Evolutionary conservation across 2,888 invertebrate species (phyloP), one percentile per base, ranked within the genome.

Genomic region (Glyphotaelius pellucidus): DNA sequence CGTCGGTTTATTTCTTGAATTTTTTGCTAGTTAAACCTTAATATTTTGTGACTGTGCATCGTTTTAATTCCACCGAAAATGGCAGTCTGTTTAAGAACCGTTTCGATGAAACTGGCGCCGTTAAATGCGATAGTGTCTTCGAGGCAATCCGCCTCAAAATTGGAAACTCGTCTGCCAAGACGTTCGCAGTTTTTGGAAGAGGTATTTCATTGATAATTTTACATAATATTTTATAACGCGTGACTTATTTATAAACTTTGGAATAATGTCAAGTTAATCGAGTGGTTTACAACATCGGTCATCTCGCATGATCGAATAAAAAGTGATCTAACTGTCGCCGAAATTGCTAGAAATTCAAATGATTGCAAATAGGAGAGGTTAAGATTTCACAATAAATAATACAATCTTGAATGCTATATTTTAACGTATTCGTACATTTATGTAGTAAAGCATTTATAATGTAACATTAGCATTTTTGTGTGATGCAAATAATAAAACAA

Each of bases 81-180:
- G 97, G 96, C 97, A 94, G 96, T 96, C 94, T 96, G 96, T 94
- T 95, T 97, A 94, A 96, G 97, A 93, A 95, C 96, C 83, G 94
- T 97, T 93, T 95, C 96, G n/a, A 96, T 95, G 94, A 96, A 96
- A 95, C 95, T 96, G 94, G 94, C 96, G 93, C 96, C 96, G 81
- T 95, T 96, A 94, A 96, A 96, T 94, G 95, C 96, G 92, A 96
- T 96, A 92, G 95, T 96, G 94, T 95, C 96, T 91, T 95, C 96
- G 42, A 96, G 96, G 95, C 96, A 95, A 94, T 96, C 96, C 94
- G 94, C 96, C 92, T 95, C 95, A 94, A 96, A 96, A 94, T 94
- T 96, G 93, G 95, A 96, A 94, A 95, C 95, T 94, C 96, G 96
- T 95, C 95, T 96, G 94, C 95, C 96, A 84, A 93, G 95, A 92